Evolutionary conservation across 2,888 invertebrate genomes (phyloP).

Genomic region (Cheilosia vernalis): DNA sequence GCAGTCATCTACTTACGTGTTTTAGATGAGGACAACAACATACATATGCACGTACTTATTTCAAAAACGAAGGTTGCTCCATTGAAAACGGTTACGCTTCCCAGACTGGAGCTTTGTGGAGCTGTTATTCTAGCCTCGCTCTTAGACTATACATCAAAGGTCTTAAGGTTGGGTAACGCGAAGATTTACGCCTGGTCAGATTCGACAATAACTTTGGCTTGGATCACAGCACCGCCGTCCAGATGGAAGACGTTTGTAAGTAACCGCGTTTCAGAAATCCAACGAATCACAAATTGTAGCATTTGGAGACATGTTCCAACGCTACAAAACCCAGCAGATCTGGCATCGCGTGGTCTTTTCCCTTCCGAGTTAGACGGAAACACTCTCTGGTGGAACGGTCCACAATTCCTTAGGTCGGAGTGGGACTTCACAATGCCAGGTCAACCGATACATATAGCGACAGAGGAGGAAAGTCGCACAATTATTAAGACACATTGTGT

Average conservation of each 20-base stretch:
- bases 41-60: too few species aligned
- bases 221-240: conserved; percentile 46
- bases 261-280: conserved; percentile 62
- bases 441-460: background rate
- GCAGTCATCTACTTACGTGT: background rate
- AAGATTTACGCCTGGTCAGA: conserved; percentile 55
- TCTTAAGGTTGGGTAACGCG: background rate
- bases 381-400: background rate
- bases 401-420: background rate
- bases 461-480: background rate
- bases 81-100: conserved; percentile 52
- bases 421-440: background rate
- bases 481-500: background rate
- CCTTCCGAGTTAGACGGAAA: background rate
- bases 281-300: conserved; percentile 9
- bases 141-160: conserved; percentile 16
- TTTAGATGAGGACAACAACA: background rate
- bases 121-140: conserved; percentile 51
- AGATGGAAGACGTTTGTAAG: conserved; percentile 56
- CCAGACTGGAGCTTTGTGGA: conserved; percentile 55
- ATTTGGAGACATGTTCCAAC: conserved; percentile 60
- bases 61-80: conserved; percentile 63
- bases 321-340: conserved; percentile 60
- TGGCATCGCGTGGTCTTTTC: conserved; percentile 39
- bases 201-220: conserved; percentile 59